Percentiles rank a stretch among this genome's conserved stretches.
These are phyloP conservation scores for Hipparchia sbordonii DNA, from an alignment of 2,888 invertebrate species.

Conservation along the genomic window DNA sequence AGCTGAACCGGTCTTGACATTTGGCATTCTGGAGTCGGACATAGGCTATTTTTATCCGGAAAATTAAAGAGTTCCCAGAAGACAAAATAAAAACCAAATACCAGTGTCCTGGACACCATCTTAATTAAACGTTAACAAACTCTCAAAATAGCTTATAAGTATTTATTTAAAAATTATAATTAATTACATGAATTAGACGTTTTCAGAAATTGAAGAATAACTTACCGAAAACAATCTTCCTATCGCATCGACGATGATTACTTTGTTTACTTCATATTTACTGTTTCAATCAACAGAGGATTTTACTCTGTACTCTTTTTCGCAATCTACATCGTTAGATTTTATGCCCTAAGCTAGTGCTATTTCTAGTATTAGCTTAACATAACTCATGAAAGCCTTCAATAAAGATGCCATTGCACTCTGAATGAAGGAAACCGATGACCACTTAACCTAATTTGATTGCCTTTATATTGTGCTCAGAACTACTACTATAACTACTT, in stretches of 20 bases:
- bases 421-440: slow-evolving; percentile 39
- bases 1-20: no score
- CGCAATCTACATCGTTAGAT: slow-evolving; percentile 7
- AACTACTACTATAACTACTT: slow-evolving; percentile 23
- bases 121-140: no score
- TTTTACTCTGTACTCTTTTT: slow-evolving; percentile 4
- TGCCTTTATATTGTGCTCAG: slow-evolving; percentile 33
- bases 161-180: no score
- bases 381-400: slow-evolving; percentile 26
- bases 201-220: neutral
- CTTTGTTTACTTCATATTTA: neutral
- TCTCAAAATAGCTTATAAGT: no score
- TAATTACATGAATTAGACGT: no score
- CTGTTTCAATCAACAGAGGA: slow-evolving; percentile 2
- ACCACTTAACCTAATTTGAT: slow-evolving; percentile 47
- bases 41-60: no score
- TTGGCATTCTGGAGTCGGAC: no score
- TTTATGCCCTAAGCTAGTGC: slow-evolving; percentile 12
- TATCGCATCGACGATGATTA: neutral
- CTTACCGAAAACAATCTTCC: neutral
- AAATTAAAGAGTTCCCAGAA: no score
- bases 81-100: no score
- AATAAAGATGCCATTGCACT: slow-evolving; percentile 41
- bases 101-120: no score
- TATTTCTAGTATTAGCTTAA: slow-evolving; percentile 12